These are phyloP conservation scores for Baronia brevicornis DNA, from an alignment of 2,888 invertebrate genomes.

Conservation along the genomic window DNA sequence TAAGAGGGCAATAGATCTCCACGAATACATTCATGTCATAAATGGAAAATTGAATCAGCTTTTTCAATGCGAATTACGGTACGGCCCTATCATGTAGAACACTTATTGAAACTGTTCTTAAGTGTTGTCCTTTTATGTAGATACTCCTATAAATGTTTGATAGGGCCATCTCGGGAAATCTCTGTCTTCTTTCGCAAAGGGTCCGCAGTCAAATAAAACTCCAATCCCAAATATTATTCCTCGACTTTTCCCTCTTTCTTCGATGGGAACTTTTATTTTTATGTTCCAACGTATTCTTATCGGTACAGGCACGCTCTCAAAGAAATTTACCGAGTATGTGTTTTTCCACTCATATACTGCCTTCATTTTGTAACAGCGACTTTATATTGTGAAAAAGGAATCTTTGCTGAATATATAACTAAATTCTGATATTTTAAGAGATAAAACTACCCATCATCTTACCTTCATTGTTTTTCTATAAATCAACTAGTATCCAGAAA, in stretches of 20 bases:
- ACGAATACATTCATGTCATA: conserved; percentile 9
- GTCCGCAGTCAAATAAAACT: conserved; percentile 74
- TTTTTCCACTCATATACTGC: too few species aligned
- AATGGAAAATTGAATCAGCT: conserved; percentile 18
- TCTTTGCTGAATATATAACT: too few species aligned
- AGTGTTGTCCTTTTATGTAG: conserved; percentile 74
- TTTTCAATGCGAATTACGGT: conserved; percentile 22
- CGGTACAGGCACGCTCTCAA: conserved; percentile 65
- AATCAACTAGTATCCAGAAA: too few species aligned
- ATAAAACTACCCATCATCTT: too few species aligned
- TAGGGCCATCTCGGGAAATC: conserved; percentile 74
- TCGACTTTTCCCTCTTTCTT: conserved; percentile 68
- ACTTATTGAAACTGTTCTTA: conserved; percentile 73
- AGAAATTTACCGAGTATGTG: conserved; percentile 65
- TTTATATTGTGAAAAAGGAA: too few species aligned
- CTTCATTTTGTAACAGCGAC: too few species aligned
- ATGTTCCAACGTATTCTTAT: conserved; percentile 73
- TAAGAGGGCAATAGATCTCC: too few species aligned
- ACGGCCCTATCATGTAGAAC: conserved; percentile 51
- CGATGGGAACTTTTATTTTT: conserved; percentile 75
- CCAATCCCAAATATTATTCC: conserved; percentile 74
- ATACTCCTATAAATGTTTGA: conserved; percentile 74
- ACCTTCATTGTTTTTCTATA: too few species aligned
- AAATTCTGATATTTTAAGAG: too few species aligned
- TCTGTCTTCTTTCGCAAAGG: conserved; percentile 72